Evolutionary conservation across 1,140 invertebrate species (phyloP), one percentile per base, ranked within the genome.

Genomic region (Drosophila rhopaloa): DNA sequence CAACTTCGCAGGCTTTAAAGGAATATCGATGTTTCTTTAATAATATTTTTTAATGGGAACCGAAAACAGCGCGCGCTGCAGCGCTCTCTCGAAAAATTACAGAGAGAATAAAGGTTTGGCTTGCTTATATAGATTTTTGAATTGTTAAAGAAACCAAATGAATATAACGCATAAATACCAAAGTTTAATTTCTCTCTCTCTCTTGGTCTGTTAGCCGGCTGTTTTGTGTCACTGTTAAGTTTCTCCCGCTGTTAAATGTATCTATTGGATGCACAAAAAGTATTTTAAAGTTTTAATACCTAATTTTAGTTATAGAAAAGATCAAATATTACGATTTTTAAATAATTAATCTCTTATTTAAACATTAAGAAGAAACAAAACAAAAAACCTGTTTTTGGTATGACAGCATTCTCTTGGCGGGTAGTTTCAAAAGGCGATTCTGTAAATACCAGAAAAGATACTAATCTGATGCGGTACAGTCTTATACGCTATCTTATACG

Each of bases 11-110:
- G 47, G 57, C 27, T 32, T 62, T 32, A 16, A 29, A 29, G 14
- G 8, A 29, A 43, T 14, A 32, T 43, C 16, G 27, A 43, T 24
- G 53, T 60, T 63, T 43, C 14, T 19, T 63, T 44, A 44, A 63
- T 24, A 24, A 14, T 43, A 60, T 13, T 24, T 43, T 56, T 44
- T 61, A 27, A 16, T 29, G 7, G 27, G 9, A 62, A 60, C 55
- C 60, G 60, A 62, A 62, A 59, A 62, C 59, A 62, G 60, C 60
- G 60, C 60, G 60, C 60, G 60, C 60, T 43, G 37, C 60, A 9
- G 27, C 54, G 60, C 60, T 62, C 54, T 62, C 54, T 59, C 27
- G 14, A 41, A 59, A 54, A 62, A 58, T 58, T 41, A 58, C 51
- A 41, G 53, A 58, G 58, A 55, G 47, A 41, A 11, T 4, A 40